Conservation (phyloP, 2,888 invertebrate species). For the Xestia ashworthii region DNA sequence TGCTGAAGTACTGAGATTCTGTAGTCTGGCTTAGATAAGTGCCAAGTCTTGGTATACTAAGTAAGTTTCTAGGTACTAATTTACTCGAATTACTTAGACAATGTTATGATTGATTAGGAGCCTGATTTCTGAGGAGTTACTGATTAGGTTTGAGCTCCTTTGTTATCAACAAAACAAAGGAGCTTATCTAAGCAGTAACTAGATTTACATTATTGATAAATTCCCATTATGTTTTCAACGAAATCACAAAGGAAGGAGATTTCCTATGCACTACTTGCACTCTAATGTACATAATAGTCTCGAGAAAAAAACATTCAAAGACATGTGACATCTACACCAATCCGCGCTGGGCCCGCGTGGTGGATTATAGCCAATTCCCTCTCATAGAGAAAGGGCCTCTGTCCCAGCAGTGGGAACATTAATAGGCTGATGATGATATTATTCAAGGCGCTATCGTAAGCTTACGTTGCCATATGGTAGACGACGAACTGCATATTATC, state of each 20-base stretch:
- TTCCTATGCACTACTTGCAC: not conserved
- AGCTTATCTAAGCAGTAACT: not conserved
- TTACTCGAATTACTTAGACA: not conserved
- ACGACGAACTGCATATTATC: slow-evolving; percentile 25
- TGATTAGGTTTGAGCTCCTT: not conserved
- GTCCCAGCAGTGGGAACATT: too few species aligned
- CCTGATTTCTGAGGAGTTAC: not conserved
- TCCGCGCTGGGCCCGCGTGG: too few species aligned
- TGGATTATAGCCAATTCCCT: too few species aligned
- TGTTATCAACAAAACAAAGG: slow-evolving; percentile 6
- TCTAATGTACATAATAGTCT: not conserved
- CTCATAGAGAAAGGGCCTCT: too few species aligned
- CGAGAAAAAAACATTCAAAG: too few species aligned
- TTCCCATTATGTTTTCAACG: not conserved
- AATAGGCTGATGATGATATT: too few species aligned
- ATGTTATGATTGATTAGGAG: not conserved
- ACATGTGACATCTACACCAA: too few species aligned
- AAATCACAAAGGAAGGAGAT: slow-evolving; percentile 13
- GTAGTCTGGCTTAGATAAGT: slow-evolving; percentile 15
- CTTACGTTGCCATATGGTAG: slow-evolving; percentile 5
- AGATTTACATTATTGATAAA: slow-evolving; percentile 2
- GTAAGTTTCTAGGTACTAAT: not conserved
- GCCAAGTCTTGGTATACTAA: slow-evolving; percentile 1
- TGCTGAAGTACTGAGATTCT: slow-evolving; percentile 23
- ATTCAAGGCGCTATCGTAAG: slow-evolving; percentile 1